Base-by-base conservation (phyloP, 2,888 invertebrate species). In the Eilema depressum region DNA sequence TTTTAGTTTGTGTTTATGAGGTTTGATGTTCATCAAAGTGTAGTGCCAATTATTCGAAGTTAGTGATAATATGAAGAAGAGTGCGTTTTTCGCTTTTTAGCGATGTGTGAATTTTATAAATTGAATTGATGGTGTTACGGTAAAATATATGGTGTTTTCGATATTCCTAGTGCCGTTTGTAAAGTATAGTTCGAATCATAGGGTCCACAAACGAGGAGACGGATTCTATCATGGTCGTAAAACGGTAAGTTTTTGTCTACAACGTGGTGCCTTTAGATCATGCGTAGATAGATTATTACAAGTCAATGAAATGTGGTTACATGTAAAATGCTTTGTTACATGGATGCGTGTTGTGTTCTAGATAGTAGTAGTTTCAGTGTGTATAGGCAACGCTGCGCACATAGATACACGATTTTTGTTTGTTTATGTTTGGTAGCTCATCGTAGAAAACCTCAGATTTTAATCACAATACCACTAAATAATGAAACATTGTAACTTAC, bases 141-240 rank as follows among this genome's bases (percentile, higher is more conserved):
- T 90, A 85, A 90, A 93, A 93, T 95, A 93, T 92, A 95, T 95
- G 95, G 95, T 95, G 95, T 93, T 92, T 91, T 86, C 88, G 86
- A 91, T 88, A 89, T 87, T 87, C 80, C 88, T 91, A 88, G 95
- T 95, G 93, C 82, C 86, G 87, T 92, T 94, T 90, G 90, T 88
- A 90, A 92, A 92, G 85, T 85, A 92, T 92, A 92, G 85, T 92
- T 92, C 93, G 89, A 95, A 95, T 93, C 95, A 95, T 95, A 95
- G 95, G 95, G 93, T 95, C 95, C 93, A 94, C 92, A 92, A 93
- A 92, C 92, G 95, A 94, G 92, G 92, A 90, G 90, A 95, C 95
- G 95, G 95, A 94, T 94, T 95, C 94, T 95, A 95, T 91, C 94
- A 95, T 95, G 95, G 95, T 95, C 94, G 95, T 95, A 93, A 95